Percentiles rank a stretch among this genome's conserved stretches.
phyloP scores from a whole-genome alignment of 2,113 vertebrate species.

The Chaenogobius annularis region DNA sequence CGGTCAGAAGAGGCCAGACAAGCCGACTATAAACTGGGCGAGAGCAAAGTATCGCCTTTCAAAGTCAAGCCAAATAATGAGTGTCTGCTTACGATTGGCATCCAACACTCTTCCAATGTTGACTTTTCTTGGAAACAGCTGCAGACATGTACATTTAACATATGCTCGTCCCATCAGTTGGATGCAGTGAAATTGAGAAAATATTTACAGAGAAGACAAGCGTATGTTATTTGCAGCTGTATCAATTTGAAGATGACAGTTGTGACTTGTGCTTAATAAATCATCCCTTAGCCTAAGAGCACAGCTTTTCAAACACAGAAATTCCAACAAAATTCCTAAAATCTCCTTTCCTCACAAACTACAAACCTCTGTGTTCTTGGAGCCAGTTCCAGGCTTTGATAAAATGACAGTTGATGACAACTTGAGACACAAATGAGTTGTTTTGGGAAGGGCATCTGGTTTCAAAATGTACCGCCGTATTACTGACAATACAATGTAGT shows the following conservation, averaged over 20 bases:
- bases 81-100: slow-evolving; percentile 54
- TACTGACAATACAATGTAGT: no score
- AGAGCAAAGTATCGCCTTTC: slow-evolving; percentile 58
- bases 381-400: background rate
- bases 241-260: slow-evolving; percentile 41
- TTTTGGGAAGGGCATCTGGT: background rate
- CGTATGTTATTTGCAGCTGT: slow-evolving; percentile 35
- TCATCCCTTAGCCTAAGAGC: slow-evolving; percentile 31
- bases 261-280: slow-evolving; percentile 44
- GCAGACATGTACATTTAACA: slow-evolving; percentile 50
- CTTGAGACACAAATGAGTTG: no score
- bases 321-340: slow-evolving; percentile 23
- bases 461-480: no score
- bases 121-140: slow-evolving; percentile 68
- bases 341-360: background rate
- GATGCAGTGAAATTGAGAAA: slow-evolving; percentile 6
- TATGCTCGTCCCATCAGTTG: slow-evolving; percentile 20
- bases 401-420: no score
- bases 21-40: slow-evolving; percentile 39
- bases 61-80: slow-evolving; percentile 52
- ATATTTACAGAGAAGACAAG: slow-evolving; percentile 35
- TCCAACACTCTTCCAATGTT: slow-evolving; percentile 61
- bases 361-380: background rate
- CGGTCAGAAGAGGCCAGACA: slow-evolving; percentile 54
- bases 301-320: slow-evolving; percentile 25